Percentiles rank a stretch among this genome's conserved stretches.
Evolutionary conservation across 2,888 invertebrate genomes (phyloP).

Genomic region (Orchesellides sinensis): DNA sequence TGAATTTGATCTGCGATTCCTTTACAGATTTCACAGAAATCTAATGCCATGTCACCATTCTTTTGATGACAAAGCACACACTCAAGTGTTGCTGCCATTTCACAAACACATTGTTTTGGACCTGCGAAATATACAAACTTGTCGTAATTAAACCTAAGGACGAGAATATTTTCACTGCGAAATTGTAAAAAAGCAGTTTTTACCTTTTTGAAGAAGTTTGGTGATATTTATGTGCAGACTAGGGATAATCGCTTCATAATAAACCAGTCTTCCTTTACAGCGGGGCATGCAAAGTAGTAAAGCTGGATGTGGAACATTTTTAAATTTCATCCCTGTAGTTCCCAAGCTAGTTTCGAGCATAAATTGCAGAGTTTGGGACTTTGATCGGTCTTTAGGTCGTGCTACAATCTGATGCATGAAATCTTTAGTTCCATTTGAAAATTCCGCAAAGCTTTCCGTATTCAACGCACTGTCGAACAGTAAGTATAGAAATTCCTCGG

Average conservation of each 20-base stretch:
- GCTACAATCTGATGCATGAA: conserved; percentile 70
- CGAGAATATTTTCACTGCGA: no score
- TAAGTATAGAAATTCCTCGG: conserved; percentile 67
- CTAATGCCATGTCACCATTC: conserved; percentile 61
- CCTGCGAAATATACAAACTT: conserved; percentile 10
- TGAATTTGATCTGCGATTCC: conserved; percentile 55
- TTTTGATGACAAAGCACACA: conserved; percentile 56
- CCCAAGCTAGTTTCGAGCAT: conserved; percentile 66
- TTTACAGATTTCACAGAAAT: conserved; percentile 63
- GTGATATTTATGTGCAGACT: conserved; percentile 61
- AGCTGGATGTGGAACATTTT: conserved; percentile 64
- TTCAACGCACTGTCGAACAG: conserved; percentile 67
- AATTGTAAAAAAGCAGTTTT: neutral
- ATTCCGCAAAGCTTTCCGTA: conserved; percentile 60
- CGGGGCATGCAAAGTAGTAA: conserved; percentile 69
- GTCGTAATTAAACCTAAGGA: no score
- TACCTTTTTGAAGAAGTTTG: conserved; percentile 40
- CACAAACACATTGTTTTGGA: conserved; percentile 66
- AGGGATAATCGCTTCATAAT: conserved; percentile 69
- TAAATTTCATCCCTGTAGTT: conserved; percentile 46
- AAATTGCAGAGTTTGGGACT: conserved; percentile 62
- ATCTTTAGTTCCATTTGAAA: conserved; percentile 62
- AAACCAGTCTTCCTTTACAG: conserved; percentile 66
- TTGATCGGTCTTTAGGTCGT: conserved; percentile 51
- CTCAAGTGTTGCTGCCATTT: conserved; percentile 60